These are phyloP conservation scores for Octodonta nipae DNA, from an alignment of 2,888 invertebrate species.

Conservation along the genomic window DNA sequence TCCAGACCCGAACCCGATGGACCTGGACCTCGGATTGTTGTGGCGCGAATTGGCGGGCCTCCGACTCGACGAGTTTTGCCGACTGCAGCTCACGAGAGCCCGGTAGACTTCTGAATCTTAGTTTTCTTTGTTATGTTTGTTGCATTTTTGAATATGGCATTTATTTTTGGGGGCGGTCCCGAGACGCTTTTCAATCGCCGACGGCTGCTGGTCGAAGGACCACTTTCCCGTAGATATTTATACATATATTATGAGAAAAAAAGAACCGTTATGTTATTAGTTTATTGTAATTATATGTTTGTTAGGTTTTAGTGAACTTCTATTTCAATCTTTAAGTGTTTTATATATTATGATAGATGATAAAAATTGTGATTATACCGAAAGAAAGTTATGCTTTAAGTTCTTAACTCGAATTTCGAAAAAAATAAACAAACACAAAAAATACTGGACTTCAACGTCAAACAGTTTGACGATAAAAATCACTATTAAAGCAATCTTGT, in stretches of 20 bases:
- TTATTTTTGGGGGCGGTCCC: slow-evolving; percentile 22
- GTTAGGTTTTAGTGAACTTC: slow-evolving; percentile 36
- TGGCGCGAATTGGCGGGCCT: slow-evolving; percentile 37
- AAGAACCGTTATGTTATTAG: slow-evolving; percentile 33
- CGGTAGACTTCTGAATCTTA: slow-evolving; percentile 25
- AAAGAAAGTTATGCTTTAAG: slow-evolving; percentile 24
- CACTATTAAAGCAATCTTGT: slow-evolving; percentile 14
- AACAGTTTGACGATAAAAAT: slow-evolving; percentile 10
- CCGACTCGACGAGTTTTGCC: slow-evolving; percentile 36
- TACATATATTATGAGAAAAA: slow-evolving; percentile 28
- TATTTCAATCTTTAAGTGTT: slow-evolving; percentile 24
- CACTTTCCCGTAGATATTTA: slow-evolving; percentile 20
- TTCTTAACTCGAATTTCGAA: slow-evolving; percentile 27
- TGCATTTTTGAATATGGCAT: slow-evolving; percentile 34
- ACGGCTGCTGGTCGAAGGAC: slow-evolving; percentile 8
- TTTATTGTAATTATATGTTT: slow-evolving; percentile 34
- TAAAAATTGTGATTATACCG: slow-evolving; percentile 31
- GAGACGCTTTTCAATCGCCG: slow-evolving; percentile 5
- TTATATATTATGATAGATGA: slow-evolving; percentile 20
- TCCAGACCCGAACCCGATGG: slow-evolving; percentile 25
- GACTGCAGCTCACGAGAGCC: slow-evolving; percentile 33
- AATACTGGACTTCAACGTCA: slow-evolving; percentile 10
- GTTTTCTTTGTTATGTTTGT: slow-evolving; percentile 36
- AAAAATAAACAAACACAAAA: slow-evolving; percentile 23
- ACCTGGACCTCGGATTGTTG: slow-evolving; percentile 34